Evolutionary conservation across 2,113 vertebrate genomes (phyloP).

Genomic region (Shinisaurus crocodilurus): DNA sequence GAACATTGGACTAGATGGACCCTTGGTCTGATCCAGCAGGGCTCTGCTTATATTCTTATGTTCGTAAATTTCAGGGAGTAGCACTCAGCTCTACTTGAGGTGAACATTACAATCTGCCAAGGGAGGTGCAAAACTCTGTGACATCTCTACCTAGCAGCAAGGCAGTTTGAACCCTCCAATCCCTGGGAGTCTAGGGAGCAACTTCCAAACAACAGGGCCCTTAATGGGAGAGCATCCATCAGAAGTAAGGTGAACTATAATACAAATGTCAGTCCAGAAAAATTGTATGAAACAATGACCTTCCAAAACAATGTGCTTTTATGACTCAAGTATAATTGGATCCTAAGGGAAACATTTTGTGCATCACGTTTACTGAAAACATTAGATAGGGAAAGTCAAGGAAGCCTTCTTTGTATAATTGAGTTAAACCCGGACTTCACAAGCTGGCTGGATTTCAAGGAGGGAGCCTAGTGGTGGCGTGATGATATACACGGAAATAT

Average conservation of each 20-base stretch:
- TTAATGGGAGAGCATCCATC: neutral
- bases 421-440: neutral
- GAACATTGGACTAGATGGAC: too few species aligned
- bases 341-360: constrained; percentile 13
- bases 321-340: neutral
- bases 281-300: neutral
- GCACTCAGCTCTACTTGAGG: neutral
- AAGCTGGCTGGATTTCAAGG: neutral
- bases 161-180: neutral
- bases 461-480: neutral
- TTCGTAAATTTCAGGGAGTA: neutral
- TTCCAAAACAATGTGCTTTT: constrained; percentile 4
- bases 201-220: neutral
- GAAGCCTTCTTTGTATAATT: constrained; percentile 1
- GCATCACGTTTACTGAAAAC: neutral
- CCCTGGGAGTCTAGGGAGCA: neutral
- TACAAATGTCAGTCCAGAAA: neutral
- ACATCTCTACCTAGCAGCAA: neutral
- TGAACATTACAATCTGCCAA: neutral
- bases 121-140: neutral
- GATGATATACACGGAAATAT: neutral
- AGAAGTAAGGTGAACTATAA: neutral
- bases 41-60: too few species aligned
- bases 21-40: too few species aligned
- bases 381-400: neutral